phyloP scores from a whole-genome alignment of 2,797 vertebrate species.

The Xenentodon cancila region DNA sequence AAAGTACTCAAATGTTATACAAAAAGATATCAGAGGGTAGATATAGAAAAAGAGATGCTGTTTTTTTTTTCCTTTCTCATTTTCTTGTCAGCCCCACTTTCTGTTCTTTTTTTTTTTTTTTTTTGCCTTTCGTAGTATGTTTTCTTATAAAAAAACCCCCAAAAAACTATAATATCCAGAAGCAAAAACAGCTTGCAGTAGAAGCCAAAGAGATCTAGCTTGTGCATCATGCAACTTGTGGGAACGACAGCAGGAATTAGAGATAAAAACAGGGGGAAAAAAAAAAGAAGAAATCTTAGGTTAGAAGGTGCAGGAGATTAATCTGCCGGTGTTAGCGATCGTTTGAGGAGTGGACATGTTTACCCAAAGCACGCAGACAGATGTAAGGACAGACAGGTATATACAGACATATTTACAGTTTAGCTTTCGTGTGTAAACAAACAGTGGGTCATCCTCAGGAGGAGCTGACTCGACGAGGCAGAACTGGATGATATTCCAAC shows the following conservation, averaged over 20 bases:
- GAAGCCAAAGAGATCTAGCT: conserved; percentile 58
- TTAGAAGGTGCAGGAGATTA: conserved; percentile 62
- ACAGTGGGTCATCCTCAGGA: conserved; percentile 47
- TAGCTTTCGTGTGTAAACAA: conserved; percentile 75
- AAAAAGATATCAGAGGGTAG: conserved; percentile 77
- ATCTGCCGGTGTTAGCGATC: conserved; percentile 45
- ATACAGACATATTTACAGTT: conserved; percentile 80
- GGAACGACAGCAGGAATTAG: conserved; percentile 43
- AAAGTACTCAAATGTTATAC: conserved; percentile 79
- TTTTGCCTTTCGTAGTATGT: conserved; percentile 42
- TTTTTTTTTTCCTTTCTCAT: conserved; percentile 37
- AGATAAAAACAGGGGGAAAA: not conserved
- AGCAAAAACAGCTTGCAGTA: conserved; percentile 53
- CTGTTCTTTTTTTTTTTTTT: too few species aligned
- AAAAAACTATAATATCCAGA: conserved; percentile 46
- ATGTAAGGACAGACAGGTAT: conserved; percentile 34
- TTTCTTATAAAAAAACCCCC: conserved; percentile 39
- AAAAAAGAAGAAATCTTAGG: conserved; percentile 20
- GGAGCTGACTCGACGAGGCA: conserved; percentile 50
- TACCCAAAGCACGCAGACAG: conserved; percentile 49
- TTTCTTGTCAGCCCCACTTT: conserved; percentile 40
- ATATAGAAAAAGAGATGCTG: conserved; percentile 71
- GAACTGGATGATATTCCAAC: conserved; percentile 34
- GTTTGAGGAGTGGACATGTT: conserved; percentile 50
- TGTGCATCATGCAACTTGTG: conserved; percentile 71